Evolutionary conservation across 2,113 vertebrate species (phyloP).

Genomic region (Cephalopholis sonnerati): DNA sequence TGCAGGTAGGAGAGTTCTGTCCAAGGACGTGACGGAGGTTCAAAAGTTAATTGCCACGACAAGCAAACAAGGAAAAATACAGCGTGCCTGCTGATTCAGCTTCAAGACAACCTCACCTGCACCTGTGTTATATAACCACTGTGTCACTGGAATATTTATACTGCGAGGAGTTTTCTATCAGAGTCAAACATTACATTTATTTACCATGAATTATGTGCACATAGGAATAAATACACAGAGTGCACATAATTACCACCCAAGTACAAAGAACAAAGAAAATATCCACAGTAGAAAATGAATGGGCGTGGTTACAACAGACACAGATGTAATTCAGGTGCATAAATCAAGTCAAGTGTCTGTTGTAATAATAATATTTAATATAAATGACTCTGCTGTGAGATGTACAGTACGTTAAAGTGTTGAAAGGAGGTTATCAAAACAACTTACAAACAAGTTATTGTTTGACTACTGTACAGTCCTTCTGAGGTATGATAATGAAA

Average conservation of each 20-base stretch:
- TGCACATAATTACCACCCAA: neutral
- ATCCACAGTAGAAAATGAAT: slow-evolving; percentile 10
- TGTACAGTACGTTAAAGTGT: neutral
- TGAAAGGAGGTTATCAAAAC: neutral
- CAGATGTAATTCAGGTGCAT: neutral
- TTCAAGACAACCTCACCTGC: slow-evolving; percentile 39
- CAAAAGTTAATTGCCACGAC: slow-evolving; percentile 63
- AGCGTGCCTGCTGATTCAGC: slow-evolving; percentile 62
- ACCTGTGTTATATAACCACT: slow-evolving; percentile 43
- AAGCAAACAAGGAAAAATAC: slow-evolving; percentile 49
- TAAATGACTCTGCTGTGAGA: neutral
- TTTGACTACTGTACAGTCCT: slow-evolving; percentile 5
- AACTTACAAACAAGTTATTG: slow-evolving; percentile 1
- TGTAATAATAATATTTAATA: slow-evolving; percentile 4
- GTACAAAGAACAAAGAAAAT: neutral
- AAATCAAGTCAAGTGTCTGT: neutral
- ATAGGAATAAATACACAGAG: neutral
- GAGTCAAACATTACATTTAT: neutral
- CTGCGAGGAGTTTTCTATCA: slow-evolving; percentile 13
- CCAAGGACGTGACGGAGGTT: slow-evolving; percentile 53
- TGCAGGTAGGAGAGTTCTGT: slow-evolving; percentile 41
- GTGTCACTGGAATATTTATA: slow-evolving; percentile 8
- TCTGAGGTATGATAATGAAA: slow-evolving; percentile 35
- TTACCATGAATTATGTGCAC: neutral
- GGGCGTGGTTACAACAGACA: neutral